Conservation (phyloP, 2,113 vertebrate genomes). For the Alethe castanea region DNA sequence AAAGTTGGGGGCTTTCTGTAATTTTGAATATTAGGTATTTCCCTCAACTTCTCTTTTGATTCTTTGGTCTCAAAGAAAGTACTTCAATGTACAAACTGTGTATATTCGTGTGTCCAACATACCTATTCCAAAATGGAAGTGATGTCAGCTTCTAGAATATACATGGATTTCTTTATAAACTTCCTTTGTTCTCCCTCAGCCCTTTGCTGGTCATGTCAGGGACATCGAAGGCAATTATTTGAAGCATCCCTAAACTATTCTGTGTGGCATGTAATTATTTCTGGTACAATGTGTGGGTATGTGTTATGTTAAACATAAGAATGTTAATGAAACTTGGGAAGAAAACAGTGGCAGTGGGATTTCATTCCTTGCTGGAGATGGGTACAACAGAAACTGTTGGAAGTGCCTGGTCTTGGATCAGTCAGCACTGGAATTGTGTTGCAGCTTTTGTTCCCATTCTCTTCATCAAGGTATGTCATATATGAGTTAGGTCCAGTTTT, state of each 20-base stretch:
- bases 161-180: accelerated
- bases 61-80: neutral
- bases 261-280: neutral
- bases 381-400: neutral
- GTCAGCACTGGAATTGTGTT: neutral
- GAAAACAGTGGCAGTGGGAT: neutral
- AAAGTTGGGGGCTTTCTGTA: neutral
- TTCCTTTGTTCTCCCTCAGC: neutral
- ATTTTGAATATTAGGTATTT: neutral
- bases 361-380: neutral
- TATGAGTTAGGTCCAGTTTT: neutral
- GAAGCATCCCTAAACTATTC: neutral
- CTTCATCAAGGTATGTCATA: neutral
- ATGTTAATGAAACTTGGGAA: neutral
- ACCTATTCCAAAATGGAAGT: neutral
- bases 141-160: neutral
- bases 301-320: neutral
- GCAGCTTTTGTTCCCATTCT: neutral
- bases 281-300: neutral
- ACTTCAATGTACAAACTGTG: accelerated
- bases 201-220: neutral
- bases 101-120: neutral
- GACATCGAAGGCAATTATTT: neutral
- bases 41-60: neutral
- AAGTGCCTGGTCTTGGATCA: neutral